Percentiles rank a stretch among this genome's conserved stretches.
phyloP scores from a whole-genome alignment of 2,113 vertebrate genomes.

The Crotalus tigris region DNA sequence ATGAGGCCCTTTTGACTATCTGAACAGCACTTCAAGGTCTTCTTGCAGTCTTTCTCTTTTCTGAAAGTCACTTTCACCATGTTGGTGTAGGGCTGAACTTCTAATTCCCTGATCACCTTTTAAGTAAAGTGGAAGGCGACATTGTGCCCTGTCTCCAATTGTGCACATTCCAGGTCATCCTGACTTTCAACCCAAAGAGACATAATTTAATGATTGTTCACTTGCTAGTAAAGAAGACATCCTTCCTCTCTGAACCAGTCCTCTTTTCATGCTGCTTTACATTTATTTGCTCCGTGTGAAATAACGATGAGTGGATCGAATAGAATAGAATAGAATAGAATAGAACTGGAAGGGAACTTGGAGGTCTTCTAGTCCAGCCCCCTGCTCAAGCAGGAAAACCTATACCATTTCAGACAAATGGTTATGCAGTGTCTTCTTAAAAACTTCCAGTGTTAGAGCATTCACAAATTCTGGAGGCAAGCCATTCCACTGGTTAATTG shows the following conservation, averaged over 20 bases:
- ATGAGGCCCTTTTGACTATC: background rate
- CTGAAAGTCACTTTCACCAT: background rate
- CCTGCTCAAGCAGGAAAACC: no score
- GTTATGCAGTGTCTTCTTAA: no score
- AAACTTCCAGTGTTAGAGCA: no score
- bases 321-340: no score
- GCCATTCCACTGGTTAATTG: no score
- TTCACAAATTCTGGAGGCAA: no score
- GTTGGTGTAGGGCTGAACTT: background rate
- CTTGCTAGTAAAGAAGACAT: background rate
- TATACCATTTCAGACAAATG: no score
- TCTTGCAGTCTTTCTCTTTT: background rate
- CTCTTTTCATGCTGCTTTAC: background rate
- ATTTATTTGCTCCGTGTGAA: background rate
- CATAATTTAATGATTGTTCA: background rate
- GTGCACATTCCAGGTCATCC: background rate
- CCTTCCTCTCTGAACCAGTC: background rate
- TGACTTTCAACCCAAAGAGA: background rate
- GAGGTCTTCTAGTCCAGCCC: no score
- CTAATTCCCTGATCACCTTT: background rate
- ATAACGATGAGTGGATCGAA: background rate
- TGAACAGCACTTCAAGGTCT: background rate
- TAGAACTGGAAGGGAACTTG: no score
- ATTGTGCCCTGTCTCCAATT: background rate
- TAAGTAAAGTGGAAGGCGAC: background rate